phyloP scores from a whole-genome alignment of 2,888 invertebrate genomes.

The Adelphocoris suturalis region DNA sequence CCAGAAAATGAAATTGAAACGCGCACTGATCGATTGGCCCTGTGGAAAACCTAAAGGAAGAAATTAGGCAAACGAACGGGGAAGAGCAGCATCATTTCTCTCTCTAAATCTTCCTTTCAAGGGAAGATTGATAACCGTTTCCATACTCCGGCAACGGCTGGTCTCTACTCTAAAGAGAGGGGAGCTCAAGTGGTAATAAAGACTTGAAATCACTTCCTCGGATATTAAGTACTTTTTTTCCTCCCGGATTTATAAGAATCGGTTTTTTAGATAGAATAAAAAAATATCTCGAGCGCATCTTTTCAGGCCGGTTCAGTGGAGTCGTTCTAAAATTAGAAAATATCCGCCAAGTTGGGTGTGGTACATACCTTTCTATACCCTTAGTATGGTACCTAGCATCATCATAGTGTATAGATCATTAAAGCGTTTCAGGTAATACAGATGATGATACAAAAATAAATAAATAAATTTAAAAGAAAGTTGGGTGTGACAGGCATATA shows the following conservation, averaged over 20 bases:
- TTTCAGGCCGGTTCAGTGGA: no score
- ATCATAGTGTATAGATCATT: no score
- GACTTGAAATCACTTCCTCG: constrained; percentile 4
- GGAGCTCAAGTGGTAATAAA: constrained; percentile 31
- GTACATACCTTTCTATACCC: no score
- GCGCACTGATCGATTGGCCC: not conserved
- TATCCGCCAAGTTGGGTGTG: no score
- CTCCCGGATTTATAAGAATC: not conserved
- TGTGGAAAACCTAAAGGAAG: not conserved
- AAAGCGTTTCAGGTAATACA: no score
- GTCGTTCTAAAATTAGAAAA: no score
- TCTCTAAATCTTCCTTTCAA: not conserved
- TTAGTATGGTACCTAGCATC: no score
- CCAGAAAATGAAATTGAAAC: not conserved
- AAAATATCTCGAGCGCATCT: no score
- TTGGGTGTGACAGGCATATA: no score
- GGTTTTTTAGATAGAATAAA: not conserved
- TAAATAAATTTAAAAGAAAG: no score
- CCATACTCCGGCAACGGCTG: constrained; percentile 21
- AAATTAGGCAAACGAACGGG: not conserved
- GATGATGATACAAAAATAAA: no score
- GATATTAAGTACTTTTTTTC: constrained; percentile 15
- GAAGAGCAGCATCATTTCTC: not conserved
- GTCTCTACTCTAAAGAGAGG: constrained; percentile 1
- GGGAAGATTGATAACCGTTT: constrained; percentile 31